Percentiles rank a stretch among this genome's conserved stretches.
These are phyloP conservation scores for Melolontha melolontha DNA, from an alignment of 2,888 invertebrate species.

Conservation along the genomic window DNA sequence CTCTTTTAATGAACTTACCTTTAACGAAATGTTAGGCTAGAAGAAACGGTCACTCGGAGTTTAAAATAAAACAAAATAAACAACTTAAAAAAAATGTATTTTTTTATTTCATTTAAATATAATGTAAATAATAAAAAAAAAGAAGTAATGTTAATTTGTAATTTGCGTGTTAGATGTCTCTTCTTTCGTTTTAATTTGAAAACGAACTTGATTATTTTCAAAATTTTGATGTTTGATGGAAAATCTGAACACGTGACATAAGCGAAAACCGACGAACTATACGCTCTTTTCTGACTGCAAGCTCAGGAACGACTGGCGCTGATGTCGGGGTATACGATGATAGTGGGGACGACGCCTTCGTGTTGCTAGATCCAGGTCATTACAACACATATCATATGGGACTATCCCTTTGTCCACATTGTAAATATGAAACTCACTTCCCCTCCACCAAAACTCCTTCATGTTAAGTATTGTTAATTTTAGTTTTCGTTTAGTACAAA, in stretches of 20 bases:
- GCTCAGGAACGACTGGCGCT: conserved; percentile 62
- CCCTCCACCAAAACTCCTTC: too few species aligned
- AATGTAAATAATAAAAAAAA: conserved; percentile 16
- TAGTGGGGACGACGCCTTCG: conserved; percentile 60
- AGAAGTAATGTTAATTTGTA: background rate
- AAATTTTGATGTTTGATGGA: conserved; percentile 28
- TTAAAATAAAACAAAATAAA: conserved; percentile 27
- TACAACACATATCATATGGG: conserved; percentile 57
- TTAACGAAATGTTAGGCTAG: background rate
- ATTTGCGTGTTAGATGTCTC: background rate
- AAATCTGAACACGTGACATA: conserved; percentile 49
- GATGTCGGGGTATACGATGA: conserved; percentile 55
- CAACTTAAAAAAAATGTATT: background rate
- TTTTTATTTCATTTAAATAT: conserved; percentile 17
- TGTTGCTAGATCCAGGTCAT: conserved; percentile 57
- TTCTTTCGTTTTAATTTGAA: background rate
- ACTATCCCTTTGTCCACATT: conserved; percentile 50
- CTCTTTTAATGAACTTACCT: conserved; percentile 9
- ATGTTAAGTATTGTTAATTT: conserved; percentile 39
- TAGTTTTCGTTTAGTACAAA: conserved; percentile 1
- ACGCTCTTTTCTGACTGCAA: conserved; percentile 45
- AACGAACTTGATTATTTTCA: conserved; percentile 14
- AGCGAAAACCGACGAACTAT: conserved; percentile 40
- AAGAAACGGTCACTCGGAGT: conserved; percentile 12
- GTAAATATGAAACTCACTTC: conserved; percentile 42